A percentile compares a stretch with the other conserved stretches of the same genome.
phyloP scores from a whole-genome alignment of 2,113 vertebrate genomes.

The Ophthalmolycus amberensis region DNA sequence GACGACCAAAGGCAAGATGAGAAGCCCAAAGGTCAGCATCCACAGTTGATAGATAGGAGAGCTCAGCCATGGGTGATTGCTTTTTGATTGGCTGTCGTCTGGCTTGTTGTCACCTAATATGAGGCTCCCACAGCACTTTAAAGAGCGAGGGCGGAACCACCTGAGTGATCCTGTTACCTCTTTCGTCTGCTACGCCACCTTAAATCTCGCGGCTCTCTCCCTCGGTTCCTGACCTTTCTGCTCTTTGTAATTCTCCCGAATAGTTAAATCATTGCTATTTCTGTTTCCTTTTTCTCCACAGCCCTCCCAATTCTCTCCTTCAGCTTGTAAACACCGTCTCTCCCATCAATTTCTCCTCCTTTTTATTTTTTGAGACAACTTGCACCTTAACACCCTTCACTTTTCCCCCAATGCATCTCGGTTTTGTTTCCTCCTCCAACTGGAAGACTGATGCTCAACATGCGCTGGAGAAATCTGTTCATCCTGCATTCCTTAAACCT shows the following conservation, averaged over 20 bases:
- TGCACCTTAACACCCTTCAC: neutral
- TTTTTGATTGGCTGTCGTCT: constrained; percentile 60
- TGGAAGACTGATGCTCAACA: constrained; percentile 49
- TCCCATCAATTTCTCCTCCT: neutral
- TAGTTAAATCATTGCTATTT: neutral
- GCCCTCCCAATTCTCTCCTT: neutral
- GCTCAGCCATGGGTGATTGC: constrained; percentile 40
- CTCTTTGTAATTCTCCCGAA: constrained; percentile 7
- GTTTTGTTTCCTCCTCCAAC: constrained; percentile 8
- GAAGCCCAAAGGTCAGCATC: constrained; percentile 55
- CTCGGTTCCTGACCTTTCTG: constrained; percentile 17
- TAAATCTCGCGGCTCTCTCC: constrained; percentile 30
- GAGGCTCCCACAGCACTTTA: constrained; percentile 26
- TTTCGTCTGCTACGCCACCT: constrained; percentile 2
- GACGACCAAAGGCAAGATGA: constrained; percentile 25
- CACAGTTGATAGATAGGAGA: constrained; percentile 42
- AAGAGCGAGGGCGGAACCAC: constrained; percentile 8
- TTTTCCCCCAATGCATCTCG: neutral
- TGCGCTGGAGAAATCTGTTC: constrained; percentile 37
- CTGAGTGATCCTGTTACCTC: constrained; percentile 47
- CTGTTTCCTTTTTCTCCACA: neutral
- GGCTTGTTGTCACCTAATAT: constrained; percentile 35
- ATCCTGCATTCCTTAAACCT: constrained; percentile 26
- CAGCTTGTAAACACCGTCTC: neutral
- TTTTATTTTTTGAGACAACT: neutral